Percentiles rank a stretch among this genome's conserved stretches.
Conservation (phyloP, 2,113 vertebrate species). For the Psophia crepitans region DNA sequence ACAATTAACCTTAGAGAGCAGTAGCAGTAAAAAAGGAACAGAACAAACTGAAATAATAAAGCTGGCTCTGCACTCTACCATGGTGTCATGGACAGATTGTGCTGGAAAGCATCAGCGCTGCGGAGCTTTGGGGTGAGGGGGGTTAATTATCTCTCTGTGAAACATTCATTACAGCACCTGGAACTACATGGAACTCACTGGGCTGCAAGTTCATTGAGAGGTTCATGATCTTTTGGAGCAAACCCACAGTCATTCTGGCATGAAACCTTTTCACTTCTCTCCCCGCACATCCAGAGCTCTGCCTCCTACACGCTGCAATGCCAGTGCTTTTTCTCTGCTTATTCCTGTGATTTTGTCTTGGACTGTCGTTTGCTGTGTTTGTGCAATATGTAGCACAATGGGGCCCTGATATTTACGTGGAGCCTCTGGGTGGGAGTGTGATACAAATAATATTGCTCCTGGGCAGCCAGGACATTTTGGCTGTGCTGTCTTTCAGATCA, state of each 20-base stretch:
- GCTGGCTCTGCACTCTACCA: slow-evolving; percentile 14
- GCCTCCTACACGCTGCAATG: background rate
- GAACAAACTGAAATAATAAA: slow-evolving; percentile 54
- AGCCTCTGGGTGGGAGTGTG: background rate
- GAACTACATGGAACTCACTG: background rate
- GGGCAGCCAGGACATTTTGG: background rate
- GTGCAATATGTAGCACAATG: background rate
- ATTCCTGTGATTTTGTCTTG: background rate
- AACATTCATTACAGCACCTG: slow-evolving; percentile 56
- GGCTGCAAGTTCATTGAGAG: background rate
- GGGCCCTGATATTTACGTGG: background rate
- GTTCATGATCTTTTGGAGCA: slow-evolving; percentile 44
- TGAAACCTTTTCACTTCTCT: slow-evolving; percentile 16
- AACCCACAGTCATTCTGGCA: background rate
- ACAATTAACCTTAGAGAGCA: slow-evolving; percentile 60
- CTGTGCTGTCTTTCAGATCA: background rate
- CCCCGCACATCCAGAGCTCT: background rate
- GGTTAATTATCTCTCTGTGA: slow-evolving; percentile 59
- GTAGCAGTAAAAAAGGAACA: slow-evolving; percentile 37
- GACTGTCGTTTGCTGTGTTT: background rate
- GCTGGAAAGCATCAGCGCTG: slow-evolving; percentile 15
- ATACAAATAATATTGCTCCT: background rate
- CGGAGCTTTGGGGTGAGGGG: slow-evolving; percentile 1
- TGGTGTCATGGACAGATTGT: slow-evolving; percentile 31
- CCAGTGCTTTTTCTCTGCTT: background rate